Base-by-base conservation (phyloP, 2,113 vertebrate genomes). In the Toxotes chatareus region DNA sequence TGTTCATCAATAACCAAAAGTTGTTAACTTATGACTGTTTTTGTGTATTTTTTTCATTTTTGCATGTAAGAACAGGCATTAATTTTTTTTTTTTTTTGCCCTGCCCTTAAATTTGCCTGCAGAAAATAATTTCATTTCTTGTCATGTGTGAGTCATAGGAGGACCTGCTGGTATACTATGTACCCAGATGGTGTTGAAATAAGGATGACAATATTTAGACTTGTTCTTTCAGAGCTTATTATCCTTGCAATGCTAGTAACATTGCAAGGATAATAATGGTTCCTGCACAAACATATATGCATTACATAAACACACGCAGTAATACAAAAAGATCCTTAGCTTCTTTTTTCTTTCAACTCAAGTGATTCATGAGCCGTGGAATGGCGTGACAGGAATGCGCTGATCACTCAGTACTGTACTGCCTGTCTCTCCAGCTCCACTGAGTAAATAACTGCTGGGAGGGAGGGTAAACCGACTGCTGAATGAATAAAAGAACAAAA, bases 321-420 rank as follows among this genome's bases (percentile, higher is more conserved):
- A 55, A 78, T 64, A 75, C 71, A 79, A 86, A 76, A 74, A 65
- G 73, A 87, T 86, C 38, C 70, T 81, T 72, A 60, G 65, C 66
- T 77, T 79, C 55, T 80, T 75, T 62, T 65, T 69, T 88, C 76
- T 87, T 82, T 89, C 73, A 86, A 56, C 72, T 85, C 38, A 51
- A 65, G 79, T 77, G 80, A 86, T 88, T 90, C 79, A 92, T 91
- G 87, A 86, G 85, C 64, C 69, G 51, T 80, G 86, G 76, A 87
- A 77, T 83, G 79, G 85, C 73, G 84, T 92, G 87, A 89, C 88
- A 89, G 90, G 88, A 94, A 94, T 93, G 85, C 23, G 75, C 89
- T 89, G 87, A 92, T 91, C 84, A 67, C 77, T 89, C 81, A 78
- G 67, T 85, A 79, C 71, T 70, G 42, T 12, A 51, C 74, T 74